Evolutionary conservation across 2,797 vertebrate species (phyloP), one percentile per base, ranked within the genome.

Genomic region (Esox lucius): DNA sequence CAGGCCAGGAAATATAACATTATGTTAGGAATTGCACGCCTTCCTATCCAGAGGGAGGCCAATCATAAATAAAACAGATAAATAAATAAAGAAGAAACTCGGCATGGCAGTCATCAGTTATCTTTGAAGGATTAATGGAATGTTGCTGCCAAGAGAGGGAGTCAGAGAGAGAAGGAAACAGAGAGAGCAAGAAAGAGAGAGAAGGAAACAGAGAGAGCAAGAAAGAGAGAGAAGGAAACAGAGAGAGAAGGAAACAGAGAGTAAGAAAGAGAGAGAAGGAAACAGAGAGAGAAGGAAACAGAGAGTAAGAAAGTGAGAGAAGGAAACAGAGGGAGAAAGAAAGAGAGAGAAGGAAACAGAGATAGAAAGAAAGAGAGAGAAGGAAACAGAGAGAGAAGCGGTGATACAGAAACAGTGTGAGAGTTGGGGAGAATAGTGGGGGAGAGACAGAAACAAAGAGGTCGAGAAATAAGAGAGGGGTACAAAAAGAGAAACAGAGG

Each of bases 121-220:
- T 89, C 87, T 89, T 75, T 85, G 84, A 90, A 91, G 87, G 84
- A 87, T 88, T 91, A 90, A 91, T 90, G 90, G 86, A 91, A 89
- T 81, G 81, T 79, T 80, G 85, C 85, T 77, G 76, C 39, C 66
- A 69, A 66, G 22, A 33, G 28, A 42, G 64, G 64, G 69, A 70
- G 19, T 28, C 39, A 48, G 77, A 73, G 73, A 72, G 72, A 64
- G 49, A 65, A 70, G 66, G 49, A 3, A 39, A 53, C 51, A 56
- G 70, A 72, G 16, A 12, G 19, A 68, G n/a, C n/a, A n/a, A 53
- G 28, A 13, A 12, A 46, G 26, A 31, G 26, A 51, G 70, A 72
- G 46, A 49, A 12, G 1, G 9, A 71, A 33, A 22, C 31, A 64
- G 71, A 13, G 22, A 19, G 71, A 13, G 22, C n/a, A n/a, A 53